Base-by-base conservation (phyloP, 92 coral and sea anemone genomes). In the Umimayanthus chanpuru region DNA sequence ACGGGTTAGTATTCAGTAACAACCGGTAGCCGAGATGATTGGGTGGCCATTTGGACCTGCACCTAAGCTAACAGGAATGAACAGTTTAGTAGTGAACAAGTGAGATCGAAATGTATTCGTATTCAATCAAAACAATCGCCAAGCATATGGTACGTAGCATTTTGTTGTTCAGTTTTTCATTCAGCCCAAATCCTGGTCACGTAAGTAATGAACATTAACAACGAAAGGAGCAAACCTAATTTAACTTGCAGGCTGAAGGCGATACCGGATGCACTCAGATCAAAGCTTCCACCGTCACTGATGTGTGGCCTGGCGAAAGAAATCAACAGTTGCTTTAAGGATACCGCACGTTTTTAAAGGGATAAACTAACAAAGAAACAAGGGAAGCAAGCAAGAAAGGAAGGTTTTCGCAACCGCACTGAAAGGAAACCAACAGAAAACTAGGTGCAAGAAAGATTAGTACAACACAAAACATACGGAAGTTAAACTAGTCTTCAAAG, bases 251-350 rank as follows among this genome's bases (percentile, higher is more conserved):
- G 85, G 21, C 91, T 89, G 65, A 95, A 86, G 0, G 94, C 61
- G 7, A 96, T 82, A 1, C 96, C 91, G 72, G 94, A 95, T 28
- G 96, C 94, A 16, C 83, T 74, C 20, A 96, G 40, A 40, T 96
- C 96, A 89, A 96, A 93, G 88, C 92, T 93, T 21, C 98, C 99
- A 80, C 98, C 81, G 92, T 89, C 99, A 81, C 92, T 89, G 28
- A 96, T 88, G 76, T 96, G 99, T 26, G 99, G 99, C 99, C 99
- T 96, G 87, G 6, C 29, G 56, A 76, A 11, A 15, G 44, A 85
- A 70, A 64, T 39, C 32, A 61, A 41, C 68, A 28, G 50, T 21
- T 76, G n/a, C 30, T 74, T 41, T 5, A n/a, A 11, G 21, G 23
- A 14, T 14, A 28, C 9, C 36, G 36, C 2, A 18, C 29, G 0